Evolutionary conservation across 1,140 invertebrate genomes (phyloP).

Genomic region (Lerema accius): DNA sequence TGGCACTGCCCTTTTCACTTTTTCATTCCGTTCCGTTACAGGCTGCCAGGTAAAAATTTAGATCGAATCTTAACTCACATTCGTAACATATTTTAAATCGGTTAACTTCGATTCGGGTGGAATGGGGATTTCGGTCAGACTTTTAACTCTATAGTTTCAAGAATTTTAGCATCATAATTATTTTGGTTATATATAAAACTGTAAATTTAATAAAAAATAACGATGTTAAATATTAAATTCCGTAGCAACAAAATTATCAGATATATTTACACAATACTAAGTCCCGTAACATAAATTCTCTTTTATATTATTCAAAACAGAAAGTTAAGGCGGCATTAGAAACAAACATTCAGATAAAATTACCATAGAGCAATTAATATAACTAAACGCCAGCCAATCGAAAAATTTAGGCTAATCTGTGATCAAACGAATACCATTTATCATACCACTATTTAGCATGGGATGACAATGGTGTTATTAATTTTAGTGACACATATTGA

Average conservation of each 20-base stretch:
- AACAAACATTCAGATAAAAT: background rate
- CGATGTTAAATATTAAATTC: no score
- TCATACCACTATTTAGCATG: conserved; percentile 21
- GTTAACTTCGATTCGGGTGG: background rate
- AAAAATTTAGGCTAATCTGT: conserved; percentile 24
- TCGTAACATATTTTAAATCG: background rate
- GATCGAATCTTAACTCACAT: background rate
- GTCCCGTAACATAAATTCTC: no score
- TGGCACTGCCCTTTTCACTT: conserved; percentile 33
- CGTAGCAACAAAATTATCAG: no score
- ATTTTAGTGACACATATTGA: conserved; percentile 26
- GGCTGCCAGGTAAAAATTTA: background rate
- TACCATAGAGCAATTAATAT: conserved; percentile 8
- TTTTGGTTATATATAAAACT: no score
- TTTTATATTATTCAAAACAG: background rate
- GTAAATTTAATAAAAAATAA: no score
- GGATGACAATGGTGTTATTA: conserved; percentile 17
- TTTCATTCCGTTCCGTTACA: conserved; percentile 3
- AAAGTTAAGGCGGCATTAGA: background rate
- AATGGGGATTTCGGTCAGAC: no score
- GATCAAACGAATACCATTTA: conserved; percentile 26
- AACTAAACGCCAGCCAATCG: background rate
- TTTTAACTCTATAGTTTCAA: no score
- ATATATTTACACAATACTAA: no score
- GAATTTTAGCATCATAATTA: no score